Base-by-base conservation (phyloP, 2,888 invertebrate species). In the Heteromurus nitidus region DNA sequence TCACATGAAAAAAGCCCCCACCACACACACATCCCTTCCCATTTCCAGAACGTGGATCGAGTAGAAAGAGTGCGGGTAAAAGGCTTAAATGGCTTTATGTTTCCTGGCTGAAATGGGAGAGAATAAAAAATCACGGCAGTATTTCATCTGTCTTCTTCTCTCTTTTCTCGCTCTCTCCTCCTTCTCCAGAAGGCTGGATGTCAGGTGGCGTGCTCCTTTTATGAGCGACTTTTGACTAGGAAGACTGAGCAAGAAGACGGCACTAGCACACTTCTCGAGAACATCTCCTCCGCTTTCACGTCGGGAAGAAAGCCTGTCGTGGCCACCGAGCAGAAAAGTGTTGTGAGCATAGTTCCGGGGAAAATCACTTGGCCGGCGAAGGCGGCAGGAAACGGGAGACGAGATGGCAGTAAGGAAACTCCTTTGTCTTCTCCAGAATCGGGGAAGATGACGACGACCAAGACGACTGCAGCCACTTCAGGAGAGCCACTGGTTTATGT, bases 191-290 rank as follows among this genome's bases (percentile, higher is more conserved):
- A 93, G 88, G 92, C 93, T 70, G 93, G 93, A 67, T 93, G 93
- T 89, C 93, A 93, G 89, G 92, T 93, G 87, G 93, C 93, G 30
- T 93, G 93, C 88, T 91, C 92, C 87, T 93, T 93, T 88, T 93
- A 93, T 88, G 91, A 81, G 47, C 65, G 68, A 53, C 50, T 81
- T 36, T 81, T 73, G 42, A 28, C 76, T 60, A 76, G 62, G 55
- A 62, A 64, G 42, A 82, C 42, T 30, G 60, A 50, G 44, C 31
- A 67, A 31, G 26, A 55, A 20, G 11, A 42, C 2, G n/a, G 31
- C 9, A 9, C 31, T 42, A n/a, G 31, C 3, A 16, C 24, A 24
- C 24, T 16, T 24, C 26, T n/a, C 22, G 42, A 64, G 31, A 47
- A 28, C 16, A 13, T 5, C 7, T 11, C n/a, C n/a, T n/a, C n/a